These are phyloP conservation scores for Prionailurus viverrinus DNA, from an alignment of 2,113 vertebrate species.

Conservation along the genomic window DNA sequence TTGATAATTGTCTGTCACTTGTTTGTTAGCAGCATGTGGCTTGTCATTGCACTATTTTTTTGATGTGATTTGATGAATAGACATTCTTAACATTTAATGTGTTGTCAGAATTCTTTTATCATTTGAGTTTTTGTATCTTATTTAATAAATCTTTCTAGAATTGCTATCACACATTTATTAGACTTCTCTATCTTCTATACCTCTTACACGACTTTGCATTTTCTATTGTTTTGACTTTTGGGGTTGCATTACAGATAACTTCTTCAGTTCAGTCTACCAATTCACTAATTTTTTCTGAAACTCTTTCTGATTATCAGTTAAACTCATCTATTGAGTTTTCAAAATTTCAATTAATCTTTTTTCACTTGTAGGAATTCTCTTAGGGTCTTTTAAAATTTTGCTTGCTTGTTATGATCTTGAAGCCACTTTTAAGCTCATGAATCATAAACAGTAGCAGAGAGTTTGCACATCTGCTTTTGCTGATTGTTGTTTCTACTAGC, in stretches of 20 bases:
- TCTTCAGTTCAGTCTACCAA: conserved; percentile 1
- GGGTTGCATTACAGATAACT: neutral
- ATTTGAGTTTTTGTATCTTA: neutral
- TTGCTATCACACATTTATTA: neutral
- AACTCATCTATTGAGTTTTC: neutral
- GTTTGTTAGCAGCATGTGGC: neutral
- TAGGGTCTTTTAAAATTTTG: neutral
- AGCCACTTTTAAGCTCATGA: neutral
- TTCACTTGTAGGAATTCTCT: neutral
- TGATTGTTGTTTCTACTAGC: neutral
- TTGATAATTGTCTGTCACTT: neutral
- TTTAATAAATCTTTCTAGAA: neutral
- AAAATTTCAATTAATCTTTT: neutral
- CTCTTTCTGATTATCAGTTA: neutral
- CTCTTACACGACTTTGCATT: neutral
- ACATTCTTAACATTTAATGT: neutral
- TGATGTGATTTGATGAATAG: neutral
- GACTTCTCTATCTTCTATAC: neutral
- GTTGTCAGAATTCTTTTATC: neutral
- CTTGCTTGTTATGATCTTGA: neutral
- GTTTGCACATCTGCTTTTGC: neutral
- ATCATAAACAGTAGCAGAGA: neutral
- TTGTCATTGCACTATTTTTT: conserved; percentile 15
- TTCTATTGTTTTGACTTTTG: conserved; percentile 8
- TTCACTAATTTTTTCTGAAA: conserved; percentile 7